Base-by-base conservation (phyloP, 2,797 vertebrate species). In the Pseudochirops corinnae region DNA sequence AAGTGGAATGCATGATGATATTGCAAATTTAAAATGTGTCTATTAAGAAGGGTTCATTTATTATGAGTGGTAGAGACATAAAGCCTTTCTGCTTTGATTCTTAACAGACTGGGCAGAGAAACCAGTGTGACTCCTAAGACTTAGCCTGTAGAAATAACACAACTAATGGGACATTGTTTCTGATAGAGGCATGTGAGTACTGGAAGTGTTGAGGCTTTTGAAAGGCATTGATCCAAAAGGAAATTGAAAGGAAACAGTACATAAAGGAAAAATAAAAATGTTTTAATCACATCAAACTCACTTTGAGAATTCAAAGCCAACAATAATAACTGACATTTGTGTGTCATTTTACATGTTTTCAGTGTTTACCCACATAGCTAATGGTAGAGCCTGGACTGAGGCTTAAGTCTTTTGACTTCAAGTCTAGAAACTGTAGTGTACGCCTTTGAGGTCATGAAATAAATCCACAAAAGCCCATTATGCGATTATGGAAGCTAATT, bases 211-310 rank as follows among this genome's bases (percentile, higher is more conserved):
- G 18, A 82, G 50, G 57, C 55, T 93, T 62, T 93, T 91, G 31
- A 62, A 56, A 31, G 26, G 91, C 39, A 39, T 9, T 94, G 87
- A 92, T 33, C 82, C 94, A 55, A 94, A 96, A 94, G 55, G n/a
- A 12, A 18, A 60, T 82, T 39, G 31, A 50, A 91, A 53, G 67
- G 94, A 94, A 94, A 92, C 39, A 50, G 52, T 26, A 56, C 31
- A 55, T 26, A 90, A 7, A 92, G 0, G 39, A 55, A 3, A 13
- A 12, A 31, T 46, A 50, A 2, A 53, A 2, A 16, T 74, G 62
- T 90, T 26, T 95, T 52, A 87, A 56, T 90, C 50, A 28, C 55
- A 52, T 92, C 56, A 90, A 93, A n/a, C 60, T 87, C 52, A 33
- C 1, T 67, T 92, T 90, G 91, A 87, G 33, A 52, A 82, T 39